Conservation (phyloP, 2,797 vertebrate genomes). For the Glyptemys insculpta region DNA sequence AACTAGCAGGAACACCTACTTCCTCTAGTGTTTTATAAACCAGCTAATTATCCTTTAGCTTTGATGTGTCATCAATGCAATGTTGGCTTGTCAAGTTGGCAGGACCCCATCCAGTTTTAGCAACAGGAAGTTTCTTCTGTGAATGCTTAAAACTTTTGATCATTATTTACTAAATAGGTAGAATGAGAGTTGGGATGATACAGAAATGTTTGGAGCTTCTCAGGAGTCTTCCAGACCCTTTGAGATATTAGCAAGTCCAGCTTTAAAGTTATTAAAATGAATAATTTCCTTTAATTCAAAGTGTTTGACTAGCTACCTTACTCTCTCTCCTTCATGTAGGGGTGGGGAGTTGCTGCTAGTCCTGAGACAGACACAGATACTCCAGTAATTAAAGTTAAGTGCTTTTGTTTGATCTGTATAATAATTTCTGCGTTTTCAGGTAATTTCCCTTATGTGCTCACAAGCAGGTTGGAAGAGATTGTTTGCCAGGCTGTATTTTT, state of each 20-base stretch:
- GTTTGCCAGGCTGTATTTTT: conserved; percentile 46
- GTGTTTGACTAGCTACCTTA: neutral
- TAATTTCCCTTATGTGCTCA: conserved; percentile 62
- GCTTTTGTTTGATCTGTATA: conserved; percentile 70
- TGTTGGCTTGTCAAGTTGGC: conserved; percentile 35
- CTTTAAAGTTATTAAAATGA: conserved; percentile 38
- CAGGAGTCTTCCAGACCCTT: conserved; percentile 38
- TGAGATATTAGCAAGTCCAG: conserved; percentile 24
- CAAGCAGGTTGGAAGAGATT: conserved; percentile 40
- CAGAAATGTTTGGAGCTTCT: conserved; percentile 12
- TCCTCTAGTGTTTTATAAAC: conserved; percentile 22
- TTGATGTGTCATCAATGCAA: conserved; percentile 18
- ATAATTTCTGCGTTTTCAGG: conserved; percentile 57
- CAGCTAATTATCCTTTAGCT: neutral
- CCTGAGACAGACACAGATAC: conserved; percentile 53
- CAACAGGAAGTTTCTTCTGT: conserved; percentile 40
- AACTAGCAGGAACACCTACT: conserved; percentile 28
- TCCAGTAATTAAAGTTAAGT: conserved; percentile 74
- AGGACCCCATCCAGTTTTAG: neutral
- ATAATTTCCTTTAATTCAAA: conserved; percentile 22
- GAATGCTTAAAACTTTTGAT: conserved; percentile 22
- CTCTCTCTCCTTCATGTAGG: neutral
- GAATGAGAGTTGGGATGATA: neutral
- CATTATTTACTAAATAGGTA: conserved; percentile 53
- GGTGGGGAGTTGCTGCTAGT: conserved; percentile 33